Evolutionary conservation across 2,113 vertebrate species (phyloP).

Genomic region (Cynocephalus volans): DNA sequence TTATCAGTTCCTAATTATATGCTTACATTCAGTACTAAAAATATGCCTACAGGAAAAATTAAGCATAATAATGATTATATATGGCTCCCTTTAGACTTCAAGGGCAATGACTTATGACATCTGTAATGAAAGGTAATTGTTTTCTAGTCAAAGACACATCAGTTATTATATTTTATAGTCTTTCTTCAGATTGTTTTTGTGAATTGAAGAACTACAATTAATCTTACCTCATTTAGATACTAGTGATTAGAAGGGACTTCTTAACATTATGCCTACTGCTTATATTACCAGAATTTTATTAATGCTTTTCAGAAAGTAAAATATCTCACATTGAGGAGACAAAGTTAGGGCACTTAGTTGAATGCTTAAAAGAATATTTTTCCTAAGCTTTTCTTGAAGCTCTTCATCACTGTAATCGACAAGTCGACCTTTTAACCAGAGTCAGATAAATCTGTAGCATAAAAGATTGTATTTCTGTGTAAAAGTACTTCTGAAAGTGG

Average conservation of each 20-base stretch:
- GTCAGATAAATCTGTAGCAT: slow-evolving; percentile 85
- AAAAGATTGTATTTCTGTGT: slow-evolving; percentile 80
- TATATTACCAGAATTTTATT: slow-evolving; percentile 60
- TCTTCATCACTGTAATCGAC: slow-evolving; percentile 74
- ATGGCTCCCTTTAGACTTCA: slow-evolving; percentile 48
- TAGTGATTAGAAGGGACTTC: slow-evolving; percentile 68
- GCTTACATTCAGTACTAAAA: background rate
- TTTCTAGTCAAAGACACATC: slow-evolving; percentile 67
- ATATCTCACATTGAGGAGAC: background rate
- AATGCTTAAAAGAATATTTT: slow-evolving; percentile 41
- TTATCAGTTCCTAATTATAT: background rate
- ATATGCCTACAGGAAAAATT: background rate
- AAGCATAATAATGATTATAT: background rate
- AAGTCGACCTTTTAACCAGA: slow-evolving; percentile 81
- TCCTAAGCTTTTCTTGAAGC: slow-evolving; percentile 73
- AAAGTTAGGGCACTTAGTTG: background rate
- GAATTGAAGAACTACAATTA: slow-evolving; percentile 65
- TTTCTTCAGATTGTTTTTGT: slow-evolving; percentile 80
- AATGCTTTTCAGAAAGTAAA: slow-evolving; percentile 67
- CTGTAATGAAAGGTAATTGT: slow-evolving; percentile 66
- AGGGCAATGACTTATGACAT: slow-evolving; percentile 68
- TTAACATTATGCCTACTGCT: slow-evolving; percentile 64
- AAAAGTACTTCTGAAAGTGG: slow-evolving; percentile 79
- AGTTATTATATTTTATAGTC: slow-evolving; percentile 69
- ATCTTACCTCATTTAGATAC: slow-evolving; percentile 50